Evolutionary conservation across 2,888 invertebrate genomes (phyloP).

Genomic region (Neoascia interrupta): DNA sequence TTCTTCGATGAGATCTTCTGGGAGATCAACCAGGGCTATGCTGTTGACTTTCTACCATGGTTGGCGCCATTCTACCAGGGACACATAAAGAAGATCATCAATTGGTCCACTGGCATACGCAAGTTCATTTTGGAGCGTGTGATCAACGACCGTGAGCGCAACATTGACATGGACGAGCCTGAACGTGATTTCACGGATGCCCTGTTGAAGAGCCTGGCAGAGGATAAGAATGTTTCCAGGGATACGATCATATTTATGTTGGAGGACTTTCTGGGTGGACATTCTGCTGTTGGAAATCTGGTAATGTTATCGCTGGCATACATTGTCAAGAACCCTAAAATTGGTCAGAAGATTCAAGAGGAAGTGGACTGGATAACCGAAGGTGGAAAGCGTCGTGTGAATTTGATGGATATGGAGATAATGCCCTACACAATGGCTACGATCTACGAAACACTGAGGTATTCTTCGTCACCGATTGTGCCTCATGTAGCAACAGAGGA

Average conservation of each 20-base stretch:
- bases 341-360: constrained; percentile 83
- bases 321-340: constrained; percentile 84
- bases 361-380: constrained; percentile 85
- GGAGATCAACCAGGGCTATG: constrained; percentile 94
- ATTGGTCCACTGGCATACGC: constrained; percentile 86
- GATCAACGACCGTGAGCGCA: constrained; percentile 81
- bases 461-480: constrained; percentile 92
- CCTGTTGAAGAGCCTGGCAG: constrained; percentile 85
- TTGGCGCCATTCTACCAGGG: constrained; percentile 86
- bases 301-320: constrained; percentile 88
- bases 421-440: constrained; percentile 92
- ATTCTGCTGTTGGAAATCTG: constrained; percentile 92
- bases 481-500: constrained; percentile 92
- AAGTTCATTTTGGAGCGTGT: constrained; percentile 87
- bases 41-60: constrained; percentile 92
- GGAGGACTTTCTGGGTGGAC: constrained; percentile 93
- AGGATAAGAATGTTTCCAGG: constrained; percentile 84
- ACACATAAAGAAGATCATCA: constrained; percentile 85
- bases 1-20: constrained; percentile 93
- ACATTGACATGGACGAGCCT: constrained; percentile 81
- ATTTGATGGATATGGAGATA: constrained; percentile 83
- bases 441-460: constrained; percentile 88
- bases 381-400: constrained; percentile 80
- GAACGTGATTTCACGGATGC: constrained; percentile 91
- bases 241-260: constrained; percentile 90